Evolutionary conservation across 2,888 invertebrate genomes (phyloP), one percentile per base, ranked within the genome.

Genomic region (Dicranocentrus wangi): DNA sequence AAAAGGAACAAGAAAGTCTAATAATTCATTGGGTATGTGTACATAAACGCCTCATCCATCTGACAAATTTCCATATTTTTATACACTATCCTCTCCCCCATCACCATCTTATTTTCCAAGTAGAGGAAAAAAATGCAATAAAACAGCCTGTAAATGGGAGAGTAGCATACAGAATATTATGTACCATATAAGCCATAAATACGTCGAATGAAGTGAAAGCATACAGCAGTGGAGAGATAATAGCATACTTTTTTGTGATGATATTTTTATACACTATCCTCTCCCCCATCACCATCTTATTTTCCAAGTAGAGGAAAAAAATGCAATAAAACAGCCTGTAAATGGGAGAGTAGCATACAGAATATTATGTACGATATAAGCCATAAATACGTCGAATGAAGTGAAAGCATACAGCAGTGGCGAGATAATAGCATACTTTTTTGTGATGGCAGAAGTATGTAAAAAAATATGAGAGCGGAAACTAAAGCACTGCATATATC

Each of bases 81-180:
- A 55, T 55, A 23, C 55, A n/a, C 25, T 23, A 25, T 39, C 39
- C 7, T 23, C 7, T 21, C 53, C 15, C 51, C 19, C 17, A n/a
- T 32, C 28, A 47, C 42, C 15, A 28, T 61, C 61, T 13, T 63
- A 42, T 15, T n/a, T 47, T 47, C 13, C 47, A n/a, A 32, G 15
- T 39, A 15, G 43, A 66, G n/a, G 27, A n/a, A 66, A 51, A 61
- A 61, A 66, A 66, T 21, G 65, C 25, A 65, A 65, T 65, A 65
- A 65, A 65, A 43, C 58, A 58, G 23, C 58, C 27, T 23, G 25
- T 27, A 15, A 21, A 58, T 1, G 23, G 23, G 25, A 8, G 5
- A 51, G n/a, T n/a, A 7, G 7, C n/a, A n/a, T 13, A 39, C 5
- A 13, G 13, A 8, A 13, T 13, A 39, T 39, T 39, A 39, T 39